Evolutionary conservation across 2,797 vertebrate genomes (phyloP).

Genomic region (Sebastes trivittatus): DNA sequence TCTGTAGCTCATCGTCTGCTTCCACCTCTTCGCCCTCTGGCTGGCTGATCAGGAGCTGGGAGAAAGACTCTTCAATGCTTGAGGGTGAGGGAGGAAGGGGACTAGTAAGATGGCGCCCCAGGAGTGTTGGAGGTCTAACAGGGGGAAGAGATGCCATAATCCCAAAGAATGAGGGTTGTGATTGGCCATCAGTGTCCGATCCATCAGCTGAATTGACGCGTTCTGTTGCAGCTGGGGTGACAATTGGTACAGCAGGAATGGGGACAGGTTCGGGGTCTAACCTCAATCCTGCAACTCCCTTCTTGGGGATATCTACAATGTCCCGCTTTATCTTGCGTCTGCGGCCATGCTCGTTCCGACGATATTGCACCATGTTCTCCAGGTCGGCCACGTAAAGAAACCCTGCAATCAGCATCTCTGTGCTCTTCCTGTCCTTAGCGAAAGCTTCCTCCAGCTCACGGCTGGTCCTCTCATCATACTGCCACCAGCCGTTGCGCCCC

Average conservation of each 20-base stretch:
- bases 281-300: conserved; percentile 95
- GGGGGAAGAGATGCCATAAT: conserved; percentile 76
- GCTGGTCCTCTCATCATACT: conserved; percentile 96
- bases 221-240: conserved; percentile 35
- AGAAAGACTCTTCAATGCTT: conserved; percentile 87
- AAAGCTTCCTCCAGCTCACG: conserved; percentile 95
- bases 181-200: conserved; percentile 78
- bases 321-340: conserved; percentile 96
- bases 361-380: conserved; percentile 98
- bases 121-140: conserved; percentile 82
- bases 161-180: conserved; percentile 71
- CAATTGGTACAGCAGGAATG: not conserved
- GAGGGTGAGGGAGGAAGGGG: conserved; percentile 79
- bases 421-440: conserved; percentile 92
- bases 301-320: conserved; percentile 93
- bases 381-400: conserved; percentile 96
- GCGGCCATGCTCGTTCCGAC: conserved; percentile 93
- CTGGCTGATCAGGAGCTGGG: conserved; percentile 87
- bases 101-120: conserved; percentile 84
- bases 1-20: conserved; percentile 84
- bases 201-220: conserved; percentile 90
- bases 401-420: conserved; percentile 97
- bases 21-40: conserved; percentile 86
- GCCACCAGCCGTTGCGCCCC: conserved; percentile 99
- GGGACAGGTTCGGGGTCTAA: conserved; percentile 76